phyloP scores from a whole-genome alignment of 2,113 vertebrate genomes.

The Noctilio leporinus region DNA sequence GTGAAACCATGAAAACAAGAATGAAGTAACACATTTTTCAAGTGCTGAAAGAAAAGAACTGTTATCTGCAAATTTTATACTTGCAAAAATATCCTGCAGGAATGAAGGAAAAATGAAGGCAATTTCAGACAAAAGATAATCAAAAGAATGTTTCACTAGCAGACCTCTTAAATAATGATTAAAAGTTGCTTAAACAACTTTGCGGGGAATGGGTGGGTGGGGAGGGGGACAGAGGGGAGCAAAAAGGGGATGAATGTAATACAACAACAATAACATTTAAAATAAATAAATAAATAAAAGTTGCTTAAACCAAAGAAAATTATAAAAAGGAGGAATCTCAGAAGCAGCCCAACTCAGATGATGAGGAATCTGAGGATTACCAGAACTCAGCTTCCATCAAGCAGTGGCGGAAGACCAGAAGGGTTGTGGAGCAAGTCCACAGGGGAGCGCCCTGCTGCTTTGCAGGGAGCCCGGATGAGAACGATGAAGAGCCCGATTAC shows the following conservation, averaged over 20 bases:
- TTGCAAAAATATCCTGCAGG: neutral
- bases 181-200: neutral
- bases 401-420: constrained; percentile 61
- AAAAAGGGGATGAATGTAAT: too few species aligned
- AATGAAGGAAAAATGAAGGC: neutral
- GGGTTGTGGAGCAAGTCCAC: fast-evolving
- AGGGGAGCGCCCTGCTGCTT: neutral
- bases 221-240: too few species aligned
- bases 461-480: constrained; percentile 1
- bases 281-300: too few species aligned
- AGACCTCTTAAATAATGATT: neutral
- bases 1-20: neutral
- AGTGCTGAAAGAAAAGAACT: neutral
- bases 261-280: too few species aligned
- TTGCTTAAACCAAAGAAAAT: too few species aligned
- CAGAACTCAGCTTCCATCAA: constrained; percentile 70
- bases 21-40: neutral
- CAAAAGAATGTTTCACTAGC: neutral
- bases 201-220: too few species aligned
- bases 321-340: too few species aligned
- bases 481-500: constrained; percentile 73
- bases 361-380: constrained; percentile 62
- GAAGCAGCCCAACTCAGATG: too few species aligned
- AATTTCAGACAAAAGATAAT: neutral
- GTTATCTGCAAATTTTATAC: neutral